Conservation (phyloP, 2,113 vertebrate species). For the Calyptomena viridis region DNA sequence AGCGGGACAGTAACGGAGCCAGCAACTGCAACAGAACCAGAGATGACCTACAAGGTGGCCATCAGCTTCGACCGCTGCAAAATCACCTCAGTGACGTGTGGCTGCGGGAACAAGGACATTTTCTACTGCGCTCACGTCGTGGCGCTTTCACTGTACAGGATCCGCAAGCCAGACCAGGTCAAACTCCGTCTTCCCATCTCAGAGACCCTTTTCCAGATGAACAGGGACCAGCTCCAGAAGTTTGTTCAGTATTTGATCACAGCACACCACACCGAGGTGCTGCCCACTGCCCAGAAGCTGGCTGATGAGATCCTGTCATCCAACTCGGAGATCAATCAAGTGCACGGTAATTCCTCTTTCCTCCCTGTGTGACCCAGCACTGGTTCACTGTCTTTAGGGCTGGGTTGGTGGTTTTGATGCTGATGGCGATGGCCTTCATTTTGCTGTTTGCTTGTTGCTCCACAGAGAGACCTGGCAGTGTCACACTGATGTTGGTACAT, state of each 20-base stretch:
- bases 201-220: conserved; percentile 99
- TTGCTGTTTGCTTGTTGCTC: neutral
- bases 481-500: neutral
- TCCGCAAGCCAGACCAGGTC: conserved; percentile 97
- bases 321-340: conserved; percentile 99
- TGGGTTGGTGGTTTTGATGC: neutral
- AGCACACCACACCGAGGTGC: conserved; percentile 97
- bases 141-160: conserved; percentile 95
- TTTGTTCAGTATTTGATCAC: conserved; percentile 99
- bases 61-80: conserved; percentile 99
- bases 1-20: conserved; percentile 95
- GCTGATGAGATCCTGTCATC: conserved; percentile 99
- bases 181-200: conserved; percentile 98
- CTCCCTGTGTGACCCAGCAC: neutral
- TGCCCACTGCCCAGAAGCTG: conserved; percentile 96
- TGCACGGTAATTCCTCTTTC: conserved; percentile 82
- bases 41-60: conserved; percentile 94
- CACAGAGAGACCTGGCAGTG: neutral
- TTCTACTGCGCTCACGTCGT: conserved; percentile 99
- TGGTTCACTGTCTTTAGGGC: neutral
- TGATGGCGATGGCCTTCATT: accelerated
- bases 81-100: conserved; percentile 97
- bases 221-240: conserved; percentile 98
- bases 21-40: conserved; percentile 85
- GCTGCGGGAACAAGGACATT: conserved; percentile 97